Base-by-base conservation (phyloP, 1,140 invertebrate genomes). In the Habropoda laboriosa region DNA sequence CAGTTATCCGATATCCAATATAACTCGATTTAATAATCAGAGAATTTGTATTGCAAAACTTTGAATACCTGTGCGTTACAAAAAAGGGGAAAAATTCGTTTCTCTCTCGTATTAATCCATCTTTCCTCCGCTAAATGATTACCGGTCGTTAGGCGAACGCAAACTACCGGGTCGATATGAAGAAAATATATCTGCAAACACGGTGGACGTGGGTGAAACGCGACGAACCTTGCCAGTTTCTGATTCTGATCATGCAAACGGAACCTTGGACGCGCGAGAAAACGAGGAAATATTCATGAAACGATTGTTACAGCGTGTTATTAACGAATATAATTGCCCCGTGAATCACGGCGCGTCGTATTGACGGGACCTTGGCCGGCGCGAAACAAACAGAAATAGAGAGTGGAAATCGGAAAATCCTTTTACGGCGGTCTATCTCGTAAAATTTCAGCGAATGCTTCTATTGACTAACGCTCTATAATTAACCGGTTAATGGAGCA, bases 201-300 rank as follows among this genome's bases (percentile, higher is more conserved):
- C 18, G 30, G 3, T 24, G 2, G 40, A n/a, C 40, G 35, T 51
- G 6, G 32, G 27, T 40, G 64, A 53, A 40, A 51, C 24, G 16
- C 13, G 27, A 24, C 12, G 12, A 75, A 55, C 27, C 42, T 47
- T 16, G 63, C 42, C 42, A 42, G 24, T 57, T 35, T 42, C 30
- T 24, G 32, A 8, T 49, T 63, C 16, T 49, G 30, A 13, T 16
- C 13, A 30, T 30, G 42, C 13, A 16, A 5, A 67, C 0, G 49
- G 21, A 53, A 45, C 63, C 74, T 76, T 57, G 74, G n/a, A 45
- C 35, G 64, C 10, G 21, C n/a, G 3, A 40, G 16, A 4, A 63
- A 74, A 74, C 42, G 35, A 74, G 32, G 72, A 49, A 57, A 68
- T 75, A 75, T 75, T 68, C 74, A 57, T 68, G 74, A 67, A 68